Conservation (phyloP, 2,888 invertebrate genomes). For the Lamellibrachia columna region DNA sequence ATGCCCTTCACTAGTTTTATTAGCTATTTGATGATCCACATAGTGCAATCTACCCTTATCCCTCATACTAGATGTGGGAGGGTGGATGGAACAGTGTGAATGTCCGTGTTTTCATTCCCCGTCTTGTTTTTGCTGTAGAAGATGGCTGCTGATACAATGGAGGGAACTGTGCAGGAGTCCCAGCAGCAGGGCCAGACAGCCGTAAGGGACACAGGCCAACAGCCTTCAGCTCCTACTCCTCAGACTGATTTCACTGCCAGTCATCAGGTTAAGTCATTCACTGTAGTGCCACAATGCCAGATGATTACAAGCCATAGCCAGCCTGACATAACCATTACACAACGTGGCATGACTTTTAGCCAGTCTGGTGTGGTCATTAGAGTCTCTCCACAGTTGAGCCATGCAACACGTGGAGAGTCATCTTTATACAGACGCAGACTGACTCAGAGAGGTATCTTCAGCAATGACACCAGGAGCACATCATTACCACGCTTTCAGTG, state of each 20-base stretch:
- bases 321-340: background rate
- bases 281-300: background rate
- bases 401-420: background rate
- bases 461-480: background rate
- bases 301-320: background rate
- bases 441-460: background rate
- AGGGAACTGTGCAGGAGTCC: background rate
- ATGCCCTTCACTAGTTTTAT: no score
- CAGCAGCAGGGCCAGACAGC: background rate
- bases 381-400: background rate
- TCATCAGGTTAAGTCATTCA: background rate
- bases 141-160: background rate
- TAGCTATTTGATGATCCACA: no score
- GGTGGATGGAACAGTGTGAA: background rate
- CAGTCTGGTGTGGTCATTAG: background rate
- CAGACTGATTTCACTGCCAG: background rate
- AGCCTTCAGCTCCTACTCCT: background rate
- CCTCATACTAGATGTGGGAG: background rate
- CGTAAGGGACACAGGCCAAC: background rate
- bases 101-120: background rate
- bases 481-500: background rate
- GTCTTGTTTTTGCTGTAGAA: background rate
- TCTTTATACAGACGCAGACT: background rate
- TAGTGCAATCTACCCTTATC: no score
- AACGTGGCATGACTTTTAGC: background rate